Evolutionary conservation across 2,888 invertebrate genomes (phyloP).

Genomic region (Euspilapteryx auroguttella): DNA sequence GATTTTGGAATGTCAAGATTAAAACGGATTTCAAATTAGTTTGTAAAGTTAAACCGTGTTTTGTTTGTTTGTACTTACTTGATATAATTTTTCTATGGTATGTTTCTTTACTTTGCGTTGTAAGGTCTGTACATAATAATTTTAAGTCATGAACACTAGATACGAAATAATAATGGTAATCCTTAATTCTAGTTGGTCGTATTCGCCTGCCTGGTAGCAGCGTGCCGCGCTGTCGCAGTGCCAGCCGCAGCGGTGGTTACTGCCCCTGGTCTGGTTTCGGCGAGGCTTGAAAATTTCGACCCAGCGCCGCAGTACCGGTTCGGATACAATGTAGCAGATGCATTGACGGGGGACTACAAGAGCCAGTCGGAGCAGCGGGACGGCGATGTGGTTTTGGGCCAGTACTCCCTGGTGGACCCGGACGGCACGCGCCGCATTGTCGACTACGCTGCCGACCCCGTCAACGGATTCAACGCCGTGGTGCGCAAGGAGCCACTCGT

Average conservation of each 20-base stretch:
- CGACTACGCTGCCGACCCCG: conserved; percentile 33
- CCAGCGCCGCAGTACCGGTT: conserved; percentile 59
- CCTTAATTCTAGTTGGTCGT: conserved; percentile 23
- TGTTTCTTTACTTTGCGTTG: too few relatives aligned
- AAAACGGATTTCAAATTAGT: too few relatives aligned
- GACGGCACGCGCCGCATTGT: conserved; percentile 35
- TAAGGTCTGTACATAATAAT: too few relatives aligned
- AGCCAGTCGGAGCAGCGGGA: conserved; percentile 45
- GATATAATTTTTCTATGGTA: too few relatives aligned
- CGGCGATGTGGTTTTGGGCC: conserved; percentile 51
- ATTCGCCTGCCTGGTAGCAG: conserved; percentile 30
- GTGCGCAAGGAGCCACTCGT: conserved; percentile 28
- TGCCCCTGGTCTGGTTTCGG: conserved; percentile 13
- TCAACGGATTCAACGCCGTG: conserved; percentile 40
- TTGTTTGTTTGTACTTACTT: too few relatives aligned
- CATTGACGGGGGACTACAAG: conserved; percentile 41
- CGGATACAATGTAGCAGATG: conserved; percentile 36
- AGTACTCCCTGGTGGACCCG: conserved; percentile 33
- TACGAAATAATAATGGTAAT: not conserved
- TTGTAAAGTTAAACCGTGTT: too few relatives aligned
- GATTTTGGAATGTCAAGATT: too few relatives aligned
- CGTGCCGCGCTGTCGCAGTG: conserved; percentile 21
- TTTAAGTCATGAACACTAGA: too few relatives aligned
- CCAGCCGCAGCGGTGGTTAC: conserved; percentile 15
- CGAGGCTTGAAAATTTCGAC: conserved; percentile 43